Evolutionary conservation across 2,797 vertebrate genomes (phyloP), one percentile per base, ranked within the genome.

Genomic region (Typhlichthys subterraneus): DNA sequence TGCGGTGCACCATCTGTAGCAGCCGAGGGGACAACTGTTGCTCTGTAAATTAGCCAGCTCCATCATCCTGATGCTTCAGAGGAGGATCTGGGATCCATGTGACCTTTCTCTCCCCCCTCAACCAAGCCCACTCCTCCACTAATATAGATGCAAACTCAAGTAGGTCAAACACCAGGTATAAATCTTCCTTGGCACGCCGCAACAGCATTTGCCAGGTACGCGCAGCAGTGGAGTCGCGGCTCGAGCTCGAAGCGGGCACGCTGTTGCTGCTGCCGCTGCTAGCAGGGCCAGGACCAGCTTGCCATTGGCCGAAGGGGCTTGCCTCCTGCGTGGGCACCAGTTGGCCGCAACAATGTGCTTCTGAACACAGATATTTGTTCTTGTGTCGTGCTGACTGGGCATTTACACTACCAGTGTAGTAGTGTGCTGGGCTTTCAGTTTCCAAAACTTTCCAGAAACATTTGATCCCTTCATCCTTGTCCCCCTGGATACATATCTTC

Each of bases 11-110:
- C 95, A 96, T 97, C 96, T 96, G 96, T 94, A 94, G 94, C 90
- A 85, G 92, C 88, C 92, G 88, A 95, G 93, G 94, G 94, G 94
- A 96, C 95, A 97, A 98, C 96, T 97, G 96, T 97, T 98, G 95
- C 95, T 96, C 92, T 92, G 94, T 96, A 97, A 97, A 96, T 96
- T 96, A 96, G 95, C 93, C 92, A 93, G 92, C 94, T 98, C 95
- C 91, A 96, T 98, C 95, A 95, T 96, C 94, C 93, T 96, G 94
- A 95, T 91, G 87, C 94, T 94, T 95, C 94, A 94, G 94, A 77
- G 84, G 89, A 92, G 88, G 89, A 96, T 92, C 94, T 90, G 92
- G 91, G 95, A 94, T 95, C 92, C 92, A 85, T 84, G 89, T 94
- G 95, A 97, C 95, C 96, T 98, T 96, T 97, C 91, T 89, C 90